A percentile compares a stretch with the other conserved stretches of the same genome.
phyloP scores from a whole-genome alignment of 2,888 invertebrate genomes.

The Hyppa rectilinea region DNA sequence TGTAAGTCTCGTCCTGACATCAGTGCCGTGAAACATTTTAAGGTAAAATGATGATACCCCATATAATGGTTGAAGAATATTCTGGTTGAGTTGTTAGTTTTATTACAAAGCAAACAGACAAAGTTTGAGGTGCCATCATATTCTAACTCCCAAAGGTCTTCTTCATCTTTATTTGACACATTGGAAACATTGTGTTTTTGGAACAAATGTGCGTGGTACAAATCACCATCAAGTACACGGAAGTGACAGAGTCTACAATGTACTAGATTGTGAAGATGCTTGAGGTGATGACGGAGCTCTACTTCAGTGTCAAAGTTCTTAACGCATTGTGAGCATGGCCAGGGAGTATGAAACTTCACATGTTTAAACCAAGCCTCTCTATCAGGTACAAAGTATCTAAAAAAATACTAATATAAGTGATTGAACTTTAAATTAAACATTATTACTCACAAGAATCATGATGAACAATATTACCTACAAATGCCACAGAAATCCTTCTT shows the following conservation, averaged over 20 bases:
- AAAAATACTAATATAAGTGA: conserved; percentile 60
- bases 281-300: conserved; percentile 80
- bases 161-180: conserved; percentile 76
- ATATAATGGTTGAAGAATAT: conserved; percentile 86
- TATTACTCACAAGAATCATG: not conserved
- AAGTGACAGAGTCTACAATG: conserved; percentile 87
- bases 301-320: conserved; percentile 79
- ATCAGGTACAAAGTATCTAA: conserved; percentile 86
- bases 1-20: conserved; percentile 82
- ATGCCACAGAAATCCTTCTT: conserved; percentile 89
- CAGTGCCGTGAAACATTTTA: conserved; percentile 84
- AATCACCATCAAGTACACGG: conserved; percentile 80
- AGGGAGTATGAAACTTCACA: conserved; percentile 83
- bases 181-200: conserved; percentile 85
- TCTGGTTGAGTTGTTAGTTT: conserved; percentile 74
- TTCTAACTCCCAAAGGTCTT: conserved; percentile 82
- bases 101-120: conserved; percentile 82
- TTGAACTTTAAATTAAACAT: not conserved
- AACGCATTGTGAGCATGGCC: conserved; percentile 87
- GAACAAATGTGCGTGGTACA: conserved; percentile 82
- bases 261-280: conserved; percentile 79
- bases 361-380: conserved; percentile 83
- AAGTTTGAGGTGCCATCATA: conserved; percentile 78
- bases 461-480: conserved; percentile 70
- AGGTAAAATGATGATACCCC: conserved; percentile 85